phyloP scores from a whole-genome alignment of 2,113 vertebrate species.

The Etia nguti region DNA sequence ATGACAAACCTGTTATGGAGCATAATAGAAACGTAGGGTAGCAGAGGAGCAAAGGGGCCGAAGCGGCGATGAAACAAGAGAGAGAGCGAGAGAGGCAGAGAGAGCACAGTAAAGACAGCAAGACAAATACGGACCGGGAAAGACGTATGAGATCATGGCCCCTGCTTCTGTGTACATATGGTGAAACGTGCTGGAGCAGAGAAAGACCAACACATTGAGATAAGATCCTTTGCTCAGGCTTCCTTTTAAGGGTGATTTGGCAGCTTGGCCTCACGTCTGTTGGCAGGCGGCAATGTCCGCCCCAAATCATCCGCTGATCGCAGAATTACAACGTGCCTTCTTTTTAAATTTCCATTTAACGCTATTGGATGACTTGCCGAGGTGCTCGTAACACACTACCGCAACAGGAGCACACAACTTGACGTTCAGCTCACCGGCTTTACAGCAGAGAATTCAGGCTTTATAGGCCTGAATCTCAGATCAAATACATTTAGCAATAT shows the following conservation, averaged over 20 bases:
- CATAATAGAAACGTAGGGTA: slow-evolving; percentile 20
- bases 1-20: slow-evolving; percentile 40
- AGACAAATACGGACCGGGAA: slow-evolving; percentile 59
- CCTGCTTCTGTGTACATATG: slow-evolving; percentile 58
- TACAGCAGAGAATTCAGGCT: slow-evolving; percentile 1
- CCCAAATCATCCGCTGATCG: slow-evolving; percentile 58
- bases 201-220: slow-evolving; percentile 61
- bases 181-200: slow-evolving; percentile 40
- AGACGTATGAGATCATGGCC: slow-evolving; percentile 58
- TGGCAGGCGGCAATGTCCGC: slow-evolving; percentile 55
- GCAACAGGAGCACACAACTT: slow-evolving; percentile 14
- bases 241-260: slow-evolving; percentile 65
- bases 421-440: slow-evolving; percentile 10
- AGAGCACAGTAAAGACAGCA: slow-evolving; percentile 50
- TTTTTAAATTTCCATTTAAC: slow-evolving; percentile 28
- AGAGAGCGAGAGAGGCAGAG: not conserved
- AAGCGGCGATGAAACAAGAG: slow-evolving; percentile 1
- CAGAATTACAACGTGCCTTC: slow-evolving; percentile 28
- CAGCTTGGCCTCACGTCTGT: slow-evolving; percentile 49
- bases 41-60: slow-evolving; percentile 11
- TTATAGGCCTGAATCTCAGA: not conserved
- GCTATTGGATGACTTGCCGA: slow-evolving; percentile 24
- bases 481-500: not conserved
- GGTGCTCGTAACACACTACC: not conserved
- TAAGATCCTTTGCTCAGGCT: slow-evolving; percentile 54